phyloP scores from a whole-genome alignment of 2,888 invertebrate genomes.

The Drosophila setosimentum region DNA sequence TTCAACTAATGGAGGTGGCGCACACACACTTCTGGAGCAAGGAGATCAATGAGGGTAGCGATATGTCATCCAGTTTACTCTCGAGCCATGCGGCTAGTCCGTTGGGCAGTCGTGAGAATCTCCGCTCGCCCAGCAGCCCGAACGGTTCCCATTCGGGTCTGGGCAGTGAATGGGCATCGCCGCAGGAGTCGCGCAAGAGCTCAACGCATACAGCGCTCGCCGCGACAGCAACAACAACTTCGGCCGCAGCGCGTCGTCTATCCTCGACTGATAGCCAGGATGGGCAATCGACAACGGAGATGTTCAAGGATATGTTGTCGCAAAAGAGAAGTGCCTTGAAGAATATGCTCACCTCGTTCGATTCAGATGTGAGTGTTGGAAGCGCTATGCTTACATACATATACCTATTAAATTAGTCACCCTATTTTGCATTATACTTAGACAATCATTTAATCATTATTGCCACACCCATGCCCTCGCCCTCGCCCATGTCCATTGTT shows the following conservation, averaged over 20 bases:
- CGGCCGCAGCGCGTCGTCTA: constrained; percentile 86
- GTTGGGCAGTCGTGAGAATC: constrained; percentile 89
- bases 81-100: constrained; percentile 86
- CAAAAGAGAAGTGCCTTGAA: constrained; percentile 95
- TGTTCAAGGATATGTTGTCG: constrained; percentile 96
- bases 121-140: constrained; percentile 87
- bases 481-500: constrained; percentile 13
- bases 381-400: not conserved
- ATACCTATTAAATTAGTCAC: not conserved
- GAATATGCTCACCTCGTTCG: constrained; percentile 95
- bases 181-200: constrained; percentile 87
- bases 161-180: constrained; percentile 87
- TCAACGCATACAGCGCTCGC: constrained; percentile 81
- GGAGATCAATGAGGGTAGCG: constrained; percentile 89
- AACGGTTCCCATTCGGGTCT: constrained; percentile 85
- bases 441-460: constrained; percentile 18
- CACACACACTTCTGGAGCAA: constrained; percentile 99
- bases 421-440: not conserved
- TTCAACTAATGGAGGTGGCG: constrained; percentile 98
- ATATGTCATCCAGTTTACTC: constrained; percentile 84
- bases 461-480: constrained; percentile 9
- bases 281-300: constrained; percentile 93
- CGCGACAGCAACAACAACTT: constrained; percentile 46
- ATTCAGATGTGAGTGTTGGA: constrained; percentile 92
- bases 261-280: constrained; percentile 89